phyloP scores from a whole-genome alignment of 2,797 vertebrate species.

The Ctenopoma kingsleyae region DNA sequence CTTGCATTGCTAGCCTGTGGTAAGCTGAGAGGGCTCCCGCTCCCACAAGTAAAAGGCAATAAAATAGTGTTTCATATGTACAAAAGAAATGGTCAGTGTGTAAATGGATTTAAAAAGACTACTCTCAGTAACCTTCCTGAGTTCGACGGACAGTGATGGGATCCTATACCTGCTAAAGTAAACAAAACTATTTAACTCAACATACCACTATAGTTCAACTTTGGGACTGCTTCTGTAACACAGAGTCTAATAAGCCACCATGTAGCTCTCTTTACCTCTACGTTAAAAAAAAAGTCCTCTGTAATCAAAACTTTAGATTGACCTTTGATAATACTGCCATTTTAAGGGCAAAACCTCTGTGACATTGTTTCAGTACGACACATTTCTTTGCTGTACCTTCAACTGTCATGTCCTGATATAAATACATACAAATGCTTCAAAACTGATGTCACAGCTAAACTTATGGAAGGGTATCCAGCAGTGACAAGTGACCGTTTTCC shows the following conservation, averaged over 20 bases:
- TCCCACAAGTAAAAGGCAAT: slow-evolving; percentile 53
- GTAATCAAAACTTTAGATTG: slow-evolving; percentile 59
- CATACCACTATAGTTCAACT: slow-evolving; percentile 42
- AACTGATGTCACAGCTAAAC: slow-evolving; percentile 50
- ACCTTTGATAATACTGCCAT: slow-evolving; percentile 81
- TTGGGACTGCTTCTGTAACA: slow-evolving; percentile 44
- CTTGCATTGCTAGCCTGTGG: slow-evolving; percentile 58
- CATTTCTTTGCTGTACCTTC: slow-evolving; percentile 55
- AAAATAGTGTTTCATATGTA: slow-evolving; percentile 76
- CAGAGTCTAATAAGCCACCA: slow-evolving; percentile 43
- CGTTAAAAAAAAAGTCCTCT: slow-evolving; percentile 32
- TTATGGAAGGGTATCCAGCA: slow-evolving; percentile 46
- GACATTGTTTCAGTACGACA: slow-evolving; percentile 48
- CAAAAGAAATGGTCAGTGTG: slow-evolving; percentile 64
- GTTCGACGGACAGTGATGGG: slow-evolving; percentile 66
- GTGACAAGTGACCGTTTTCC: slow-evolving; percentile 53
- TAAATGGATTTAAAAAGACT: slow-evolving; percentile 58
- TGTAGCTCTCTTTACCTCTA: slow-evolving; percentile 55
- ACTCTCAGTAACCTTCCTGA: slow-evolving; percentile 80
- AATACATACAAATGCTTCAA: slow-evolving; percentile 57
- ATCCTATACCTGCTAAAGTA: slow-evolving; percentile 66
- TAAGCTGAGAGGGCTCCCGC: slow-evolving; percentile 24
- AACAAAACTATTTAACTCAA: slow-evolving; percentile 54
- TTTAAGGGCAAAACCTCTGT: slow-evolving; percentile 61
- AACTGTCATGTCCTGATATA: slow-evolving; percentile 61